Conservation (phyloP, 2,113 vertebrate genomes). For the Mesoclemmys tuberculata region DNA sequence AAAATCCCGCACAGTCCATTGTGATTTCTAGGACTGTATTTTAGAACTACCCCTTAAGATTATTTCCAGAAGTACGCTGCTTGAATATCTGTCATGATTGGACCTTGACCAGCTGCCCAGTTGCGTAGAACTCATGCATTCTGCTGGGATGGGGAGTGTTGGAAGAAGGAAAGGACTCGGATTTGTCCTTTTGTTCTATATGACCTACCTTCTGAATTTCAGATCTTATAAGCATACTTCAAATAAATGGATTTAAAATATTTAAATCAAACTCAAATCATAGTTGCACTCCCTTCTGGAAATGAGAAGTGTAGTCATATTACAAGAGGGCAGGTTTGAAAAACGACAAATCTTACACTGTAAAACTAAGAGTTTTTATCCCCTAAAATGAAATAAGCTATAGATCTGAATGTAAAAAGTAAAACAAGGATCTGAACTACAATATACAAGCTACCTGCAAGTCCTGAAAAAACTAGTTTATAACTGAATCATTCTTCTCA, state of each 20-base stretch:
- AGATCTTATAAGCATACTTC: background rate
- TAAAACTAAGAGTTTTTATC: slow-evolving; percentile 28
- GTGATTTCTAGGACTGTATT: background rate
- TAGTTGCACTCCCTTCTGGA: slow-evolving; percentile 27
- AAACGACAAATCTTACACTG: background rate
- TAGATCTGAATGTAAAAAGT: slow-evolving; percentile 52
- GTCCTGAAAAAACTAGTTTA: slow-evolving; percentile 44
- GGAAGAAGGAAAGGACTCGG: background rate
- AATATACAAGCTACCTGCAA: slow-evolving; percentile 66
- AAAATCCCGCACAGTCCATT: background rate
- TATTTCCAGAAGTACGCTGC: background rate
- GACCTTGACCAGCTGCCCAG: background rate
- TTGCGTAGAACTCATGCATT: background rate
- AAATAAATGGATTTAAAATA: slow-evolving; percentile 34
- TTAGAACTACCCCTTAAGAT: background rate
- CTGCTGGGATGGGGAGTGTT: background rate
- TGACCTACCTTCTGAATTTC: background rate
- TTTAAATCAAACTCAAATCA: slow-evolving; percentile 12
- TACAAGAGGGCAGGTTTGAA: slow-evolving; percentile 10
- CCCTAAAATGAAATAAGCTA: slow-evolving; percentile 44
- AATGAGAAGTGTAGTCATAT: slow-evolving; percentile 53
- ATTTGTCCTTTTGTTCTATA: background rate
- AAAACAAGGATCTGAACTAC: slow-evolving; percentile 42
- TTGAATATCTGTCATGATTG: background rate
- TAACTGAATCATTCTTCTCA: slow-evolving; percentile 52